These are phyloP conservation scores for Proteles cristata DNA, from an alignment of 2,113 vertebrate genomes.

Conservation along the genomic window DNA sequence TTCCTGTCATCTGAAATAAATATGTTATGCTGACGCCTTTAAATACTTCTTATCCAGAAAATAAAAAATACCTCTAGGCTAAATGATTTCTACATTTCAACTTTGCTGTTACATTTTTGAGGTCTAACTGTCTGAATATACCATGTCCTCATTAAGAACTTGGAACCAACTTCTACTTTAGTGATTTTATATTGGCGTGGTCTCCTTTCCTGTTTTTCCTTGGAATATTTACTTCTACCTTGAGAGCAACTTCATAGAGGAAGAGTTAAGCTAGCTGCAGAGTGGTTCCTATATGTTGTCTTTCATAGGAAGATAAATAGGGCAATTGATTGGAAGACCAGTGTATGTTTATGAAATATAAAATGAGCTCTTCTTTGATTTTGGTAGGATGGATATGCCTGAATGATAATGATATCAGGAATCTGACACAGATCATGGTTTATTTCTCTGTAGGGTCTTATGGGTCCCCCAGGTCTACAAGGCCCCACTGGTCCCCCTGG, in stretches of 20 bases:
- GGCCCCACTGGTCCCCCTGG: constrained; percentile 94
- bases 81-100: not conserved
- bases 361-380: not conserved
- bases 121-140: not conserved
- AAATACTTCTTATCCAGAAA: not conserved
- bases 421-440: constrained; percentile 42
- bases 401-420: not conserved
- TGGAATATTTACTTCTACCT: not conserved
- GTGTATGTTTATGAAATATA: constrained; percentile 33
- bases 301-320: constrained; percentile 8
- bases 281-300: not conserved
- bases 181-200: not conserved
- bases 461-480: constrained; percentile 94
- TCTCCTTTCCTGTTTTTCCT: not conserved
- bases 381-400: not conserved
- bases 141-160: not conserved
- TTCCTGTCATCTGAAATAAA: not conserved
- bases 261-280: not conserved
- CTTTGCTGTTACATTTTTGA: not conserved
- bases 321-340: not conserved
- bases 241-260: not conserved
- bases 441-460: constrained; percentile 91
- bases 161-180: not conserved
- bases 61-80: not conserved
- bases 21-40: not conserved